Base-by-base conservation (phyloP, 2,888 invertebrate species). In the Taenaris catops region DNA sequence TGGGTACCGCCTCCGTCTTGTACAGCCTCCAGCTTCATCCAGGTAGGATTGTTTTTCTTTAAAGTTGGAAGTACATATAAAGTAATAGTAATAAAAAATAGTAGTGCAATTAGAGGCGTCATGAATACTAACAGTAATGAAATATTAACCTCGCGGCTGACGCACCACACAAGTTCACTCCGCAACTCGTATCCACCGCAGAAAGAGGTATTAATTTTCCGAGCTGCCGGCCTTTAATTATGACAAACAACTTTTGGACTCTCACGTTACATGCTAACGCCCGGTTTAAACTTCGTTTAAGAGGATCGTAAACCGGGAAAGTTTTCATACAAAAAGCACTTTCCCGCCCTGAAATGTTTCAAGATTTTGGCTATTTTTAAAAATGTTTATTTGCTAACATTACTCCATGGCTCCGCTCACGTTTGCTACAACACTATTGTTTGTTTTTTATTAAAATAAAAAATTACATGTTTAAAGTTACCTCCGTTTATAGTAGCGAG, bases 121-220 rank as follows among this genome's bases (percentile, higher is more conserved):
- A 40, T 40, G 36, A 26, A 40, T 6, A 4, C 5, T 17, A 17
- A 17, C 4, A 6, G 16, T 16, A 17, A 6, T 4, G 6, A 24
- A 37, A 37, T 27, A 14, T 34, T 21, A 26, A 45, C 46, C 41
- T 44, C 49, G 29, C 44, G 38, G 25, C 41, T 39, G 43, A 24
- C 34, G 26, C 33, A 14, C 38, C 34, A 34, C 46, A 42, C 36
- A 48, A 49, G 43, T 48, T 44, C 19, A 24, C 12, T 28, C 42
- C 40, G 35, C 34, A 43, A 34, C 44, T 45, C 45, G 14, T 34
- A 19, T 33, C 49, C 41, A 48, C 52, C 58, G 48, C 64, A 64
- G 61, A 71, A 68, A 66, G 57, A 57, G 51, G 61, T 73, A 76
- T 75, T 75, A 71, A 78, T 78, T 79, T 70, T 63, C 69, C 57